Percentiles rank a stretch among this genome's conserved stretches.
These are phyloP conservation scores for Argyrosomus japonicus DNA, from an alignment of 2,113 vertebrate species.

Conservation along the genomic window DNA sequence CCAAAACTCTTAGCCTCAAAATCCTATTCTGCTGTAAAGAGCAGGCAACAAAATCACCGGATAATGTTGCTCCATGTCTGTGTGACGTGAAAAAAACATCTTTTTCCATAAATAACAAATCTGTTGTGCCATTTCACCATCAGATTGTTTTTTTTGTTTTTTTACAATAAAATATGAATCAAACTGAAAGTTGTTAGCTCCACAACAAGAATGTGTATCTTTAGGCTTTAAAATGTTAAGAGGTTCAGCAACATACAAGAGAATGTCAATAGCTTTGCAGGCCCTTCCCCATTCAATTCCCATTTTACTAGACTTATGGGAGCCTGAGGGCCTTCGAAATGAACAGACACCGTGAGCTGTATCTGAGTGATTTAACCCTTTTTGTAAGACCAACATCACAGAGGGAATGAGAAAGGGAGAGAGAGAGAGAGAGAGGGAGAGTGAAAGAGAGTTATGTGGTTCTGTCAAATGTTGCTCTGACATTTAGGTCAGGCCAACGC, in stretches of 20 bases:
- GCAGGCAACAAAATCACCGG: constrained; percentile 18
- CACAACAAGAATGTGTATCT: neutral
- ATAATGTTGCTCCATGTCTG: constrained; percentile 25
- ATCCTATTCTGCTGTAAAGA: constrained; percentile 48
- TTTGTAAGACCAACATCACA: constrained; percentile 38
- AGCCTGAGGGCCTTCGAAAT: constrained; percentile 24
- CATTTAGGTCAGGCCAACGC: constrained; percentile 72
- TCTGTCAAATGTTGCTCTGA: constrained; percentile 69
- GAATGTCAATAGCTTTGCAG: constrained; percentile 1
- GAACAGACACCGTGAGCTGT: constrained; percentile 30
- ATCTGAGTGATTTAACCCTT: constrained; percentile 61
- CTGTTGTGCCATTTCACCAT: neutral
- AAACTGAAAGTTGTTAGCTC: neutral
- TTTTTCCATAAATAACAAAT: neutral
- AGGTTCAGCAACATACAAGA: constrained; percentile 7
- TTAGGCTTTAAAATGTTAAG: constrained; percentile 7
- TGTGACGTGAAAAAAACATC: constrained; percentile 9
- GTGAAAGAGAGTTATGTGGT: constrained; percentile 44
- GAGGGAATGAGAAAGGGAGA: constrained; percentile 22
- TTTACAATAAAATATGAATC: neutral
- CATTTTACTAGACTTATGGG: constrained; percentile 17
- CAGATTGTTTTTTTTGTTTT: neutral
- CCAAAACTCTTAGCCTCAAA: constrained; percentile 60
- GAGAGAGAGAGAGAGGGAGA: constrained; percentile 3
- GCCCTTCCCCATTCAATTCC: constrained; percentile 16